Evolutionary conservation across 2,888 invertebrate species (phyloP).

Genomic region (Xiphydria camelus): DNA sequence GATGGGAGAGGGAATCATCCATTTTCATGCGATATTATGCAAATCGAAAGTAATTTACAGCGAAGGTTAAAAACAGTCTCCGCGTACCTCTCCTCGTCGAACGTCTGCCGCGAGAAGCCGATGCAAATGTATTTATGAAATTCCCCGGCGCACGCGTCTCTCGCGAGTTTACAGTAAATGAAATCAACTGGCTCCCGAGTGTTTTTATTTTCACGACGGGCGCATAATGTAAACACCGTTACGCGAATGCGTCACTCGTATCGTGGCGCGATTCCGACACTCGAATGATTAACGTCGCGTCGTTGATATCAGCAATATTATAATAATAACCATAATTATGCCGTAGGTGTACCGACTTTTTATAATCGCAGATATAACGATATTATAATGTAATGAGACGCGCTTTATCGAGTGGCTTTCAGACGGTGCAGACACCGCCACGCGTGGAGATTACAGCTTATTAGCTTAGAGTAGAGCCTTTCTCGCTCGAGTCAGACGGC

Average conservation of each 20-base stretch:
- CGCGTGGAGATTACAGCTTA: no score
- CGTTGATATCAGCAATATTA: no score
- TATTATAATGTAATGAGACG: no score
- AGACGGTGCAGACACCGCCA: no score
- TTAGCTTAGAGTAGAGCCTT: no score
- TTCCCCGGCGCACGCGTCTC: conserved; percentile 14
- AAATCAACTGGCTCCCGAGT: conserved; percentile 23
- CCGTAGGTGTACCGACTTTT: no score
- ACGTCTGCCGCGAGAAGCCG: conserved; percentile 14
- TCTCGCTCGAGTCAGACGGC: no score
- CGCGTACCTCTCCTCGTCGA: conserved; percentile 1
- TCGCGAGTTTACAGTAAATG: conserved; percentile 1
- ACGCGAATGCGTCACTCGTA: background rate
- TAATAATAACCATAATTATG: no score
- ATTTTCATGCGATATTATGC: conserved; percentile 32
- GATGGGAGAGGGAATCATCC: conserved; percentile 18
- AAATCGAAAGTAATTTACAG: conserved; percentile 26
- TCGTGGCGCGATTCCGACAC: no score
- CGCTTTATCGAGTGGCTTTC: no score
- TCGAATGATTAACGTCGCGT: no score
- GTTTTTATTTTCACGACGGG: background rate
- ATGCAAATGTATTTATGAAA: conserved; percentile 31
- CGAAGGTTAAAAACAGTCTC: conserved; percentile 24
- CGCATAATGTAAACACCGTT: background rate
- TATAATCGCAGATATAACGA: no score